Percentiles rank a stretch among this genome's conserved stretches.
phyloP scores from a whole-genome alignment of 2,797 vertebrate species.

The Sparidentex hasta region DNA sequence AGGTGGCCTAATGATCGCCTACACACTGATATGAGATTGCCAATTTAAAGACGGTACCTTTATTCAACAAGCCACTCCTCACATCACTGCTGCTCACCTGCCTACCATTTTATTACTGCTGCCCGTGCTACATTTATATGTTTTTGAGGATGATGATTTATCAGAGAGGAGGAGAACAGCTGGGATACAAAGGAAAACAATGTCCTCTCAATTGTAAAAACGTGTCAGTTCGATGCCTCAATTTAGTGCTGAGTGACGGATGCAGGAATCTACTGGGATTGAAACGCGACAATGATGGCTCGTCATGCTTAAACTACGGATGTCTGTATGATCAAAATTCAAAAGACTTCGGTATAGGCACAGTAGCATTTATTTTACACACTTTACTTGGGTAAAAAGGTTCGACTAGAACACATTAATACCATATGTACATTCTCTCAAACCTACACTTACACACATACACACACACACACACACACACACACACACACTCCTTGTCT shows the following conservation, averaged over 20 bases:
- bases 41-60: not conserved
- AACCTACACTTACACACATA: slow-evolving; percentile 45
- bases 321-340: slow-evolving; percentile 3
- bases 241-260: slow-evolving; percentile 21
- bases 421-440: slow-evolving; percentile 48
- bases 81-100: slow-evolving; percentile 23
- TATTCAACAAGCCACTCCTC: slow-evolving; percentile 11
- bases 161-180: slow-evolving; percentile 41
- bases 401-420: slow-evolving; percentile 40
- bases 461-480: slow-evolving; percentile 18
- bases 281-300: slow-evolving; percentile 2
- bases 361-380: not conserved
- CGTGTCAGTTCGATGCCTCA: slow-evolving; percentile 26
- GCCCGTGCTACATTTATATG: slow-evolving; percentile 47
- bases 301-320: slow-evolving; percentile 1
- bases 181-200: slow-evolving; percentile 24
- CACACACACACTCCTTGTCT: slow-evolving; percentile 59
- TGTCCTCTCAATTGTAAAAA: slow-evolving; percentile 28
- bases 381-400: slow-evolving; percentile 2
- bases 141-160: slow-evolving; percentile 58
- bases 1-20: slow-evolving; percentile 1
- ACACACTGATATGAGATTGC: not conserved
- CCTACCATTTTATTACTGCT: slow-evolving; percentile 33
- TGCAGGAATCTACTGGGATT: slow-evolving; percentile 20
- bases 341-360: not conserved